These are phyloP conservation scores for Dromiciops gliroides DNA, from an alignment of 2,113 vertebrate species.

Conservation along the genomic window DNA sequence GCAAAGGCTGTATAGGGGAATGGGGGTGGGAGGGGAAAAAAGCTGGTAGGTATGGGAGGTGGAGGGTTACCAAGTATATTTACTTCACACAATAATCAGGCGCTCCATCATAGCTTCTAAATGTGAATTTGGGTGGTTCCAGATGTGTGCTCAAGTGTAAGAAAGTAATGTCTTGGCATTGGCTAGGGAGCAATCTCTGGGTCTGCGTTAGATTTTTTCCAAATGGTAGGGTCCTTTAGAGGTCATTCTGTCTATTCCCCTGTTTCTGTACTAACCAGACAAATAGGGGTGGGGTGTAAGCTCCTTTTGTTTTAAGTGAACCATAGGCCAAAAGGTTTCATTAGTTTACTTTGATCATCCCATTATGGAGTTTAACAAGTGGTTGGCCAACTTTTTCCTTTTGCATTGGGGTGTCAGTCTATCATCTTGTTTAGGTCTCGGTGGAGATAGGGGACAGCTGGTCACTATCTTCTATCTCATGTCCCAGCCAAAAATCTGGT, in stretches of 20 bases:
- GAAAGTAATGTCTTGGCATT: slow-evolving; percentile 57
- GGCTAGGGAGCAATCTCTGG: slow-evolving; percentile 36
- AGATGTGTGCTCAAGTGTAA: slow-evolving; percentile 76
- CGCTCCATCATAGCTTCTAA: slow-evolving; percentile 69
- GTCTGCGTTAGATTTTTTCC: slow-evolving; percentile 2
- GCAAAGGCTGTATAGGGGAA: not conserved
- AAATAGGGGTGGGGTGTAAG: not conserved
- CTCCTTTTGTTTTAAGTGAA: not conserved
- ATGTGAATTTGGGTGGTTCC: slow-evolving; percentile 71
- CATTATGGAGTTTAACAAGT: not conserved
- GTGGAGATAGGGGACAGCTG: not conserved
- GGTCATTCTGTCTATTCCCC: slow-evolving; percentile 9
- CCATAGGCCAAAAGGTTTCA: not conserved
- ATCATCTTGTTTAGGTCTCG: slow-evolving; percentile 12
- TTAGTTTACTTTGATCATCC: not conserved
- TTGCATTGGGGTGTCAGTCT: slow-evolving; percentile 7
- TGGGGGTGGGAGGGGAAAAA: slow-evolving; percentile 29
- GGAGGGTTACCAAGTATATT: slow-evolving; percentile 61
- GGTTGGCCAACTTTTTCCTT: slow-evolving; percentile 31
- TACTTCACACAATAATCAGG: slow-evolving; percentile 48
- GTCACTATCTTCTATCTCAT: not conserved
- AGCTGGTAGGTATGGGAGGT: slow-evolving; percentile 51
- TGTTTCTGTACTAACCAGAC: not conserved
- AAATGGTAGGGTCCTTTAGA: slow-evolving; percentile 20
- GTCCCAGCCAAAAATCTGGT: not conserved